These are phyloP conservation scores for Myiagra hebetior DNA, from an alignment of 2,113 vertebrate species.

Conservation along the genomic window DNA sequence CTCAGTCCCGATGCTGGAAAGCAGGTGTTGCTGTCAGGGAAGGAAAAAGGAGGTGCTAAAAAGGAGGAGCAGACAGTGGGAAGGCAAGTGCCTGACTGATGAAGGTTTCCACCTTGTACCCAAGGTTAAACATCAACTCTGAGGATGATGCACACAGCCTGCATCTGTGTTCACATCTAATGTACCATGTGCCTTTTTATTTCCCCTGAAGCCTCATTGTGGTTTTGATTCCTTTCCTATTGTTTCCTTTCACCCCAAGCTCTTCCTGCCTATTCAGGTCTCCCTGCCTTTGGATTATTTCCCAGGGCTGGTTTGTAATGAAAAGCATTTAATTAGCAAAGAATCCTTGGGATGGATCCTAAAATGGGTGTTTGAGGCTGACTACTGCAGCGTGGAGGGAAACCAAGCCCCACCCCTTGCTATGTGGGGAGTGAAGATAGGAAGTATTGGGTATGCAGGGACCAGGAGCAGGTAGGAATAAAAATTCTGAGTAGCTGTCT, in stretches of 20 bases:
- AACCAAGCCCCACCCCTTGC: neutral
- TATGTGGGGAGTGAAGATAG: neutral
- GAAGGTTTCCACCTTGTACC: neutral
- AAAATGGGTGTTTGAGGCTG: neutral
- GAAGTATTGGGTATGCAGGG: neutral
- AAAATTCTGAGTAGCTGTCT: neutral
- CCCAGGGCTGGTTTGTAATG: neutral
- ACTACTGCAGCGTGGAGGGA: neutral
- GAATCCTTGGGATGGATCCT: neutral
- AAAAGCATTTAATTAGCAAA: neutral
- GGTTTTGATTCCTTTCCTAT: neutral
- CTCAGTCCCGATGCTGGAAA: neutral
- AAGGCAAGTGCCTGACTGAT: neutral
- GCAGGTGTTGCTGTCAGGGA: neutral
- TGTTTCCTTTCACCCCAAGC: neutral
- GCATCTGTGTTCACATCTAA: neutral
- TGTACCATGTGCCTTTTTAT: neutral
- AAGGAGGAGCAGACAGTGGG: neutral
- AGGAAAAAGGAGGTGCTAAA: neutral
- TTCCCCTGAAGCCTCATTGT: neutral
- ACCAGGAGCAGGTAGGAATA: neutral
- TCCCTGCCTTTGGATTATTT: conserved; percentile 1
- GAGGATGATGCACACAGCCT: neutral
- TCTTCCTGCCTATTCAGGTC: neutral
- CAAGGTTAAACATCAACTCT: neutral